Base-by-base conservation (phyloP, 2,888 invertebrate genomes). In the Drosophila dives region DNA sequence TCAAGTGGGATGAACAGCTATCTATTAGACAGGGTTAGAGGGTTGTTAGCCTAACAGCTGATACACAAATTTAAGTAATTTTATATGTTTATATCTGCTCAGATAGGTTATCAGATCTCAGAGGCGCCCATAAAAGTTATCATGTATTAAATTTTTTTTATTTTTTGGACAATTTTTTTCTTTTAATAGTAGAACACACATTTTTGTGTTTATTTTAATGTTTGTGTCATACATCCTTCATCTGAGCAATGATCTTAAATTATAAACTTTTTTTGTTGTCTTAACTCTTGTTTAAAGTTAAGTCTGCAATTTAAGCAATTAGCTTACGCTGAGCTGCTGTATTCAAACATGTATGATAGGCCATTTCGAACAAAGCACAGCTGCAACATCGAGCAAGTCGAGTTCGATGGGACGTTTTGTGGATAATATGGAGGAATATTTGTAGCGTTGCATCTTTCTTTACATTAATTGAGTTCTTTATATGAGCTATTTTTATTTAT, bases 311-410 rank as follows among this genome's bases (percentile, higher is more conserved):
- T 20, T 12, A 23, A 45, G 7, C 7, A 45, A n/a, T 20, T 3
- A 7, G 20, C 12, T 20, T 3, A 20, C 45, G 20, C 20, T 34
- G 38, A 38, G 12, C 33, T 17, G 32, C 11, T 45, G 15, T 32
- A 6, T 2, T 65, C 65, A 29, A 55, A 68, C 66, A 26, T 49
- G 66, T 49, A 1, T 15, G 51, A 51, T 29, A 15, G 1, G 5
- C n/a, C 15, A 17, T 12, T 2, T 36, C 50, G 29, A 29, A 34
- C 68, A 40, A 8, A 33, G 5, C 8, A 1, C 11, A n/a, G 17
- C 12, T 51, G 17, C 53, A 63, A 33, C 56, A 29, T 53, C 60
- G 11, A 60, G 61, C 58, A 6, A 12, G n/a, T 56, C 73, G 65
- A 51, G 72, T 65, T 75, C 23, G 77, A 54, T 33, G 26, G 3